Evolutionary conservation across 2,888 invertebrate genomes (phyloP), one percentile per base, ranked within the genome.

Genomic region (Elysia crispata): DNA sequence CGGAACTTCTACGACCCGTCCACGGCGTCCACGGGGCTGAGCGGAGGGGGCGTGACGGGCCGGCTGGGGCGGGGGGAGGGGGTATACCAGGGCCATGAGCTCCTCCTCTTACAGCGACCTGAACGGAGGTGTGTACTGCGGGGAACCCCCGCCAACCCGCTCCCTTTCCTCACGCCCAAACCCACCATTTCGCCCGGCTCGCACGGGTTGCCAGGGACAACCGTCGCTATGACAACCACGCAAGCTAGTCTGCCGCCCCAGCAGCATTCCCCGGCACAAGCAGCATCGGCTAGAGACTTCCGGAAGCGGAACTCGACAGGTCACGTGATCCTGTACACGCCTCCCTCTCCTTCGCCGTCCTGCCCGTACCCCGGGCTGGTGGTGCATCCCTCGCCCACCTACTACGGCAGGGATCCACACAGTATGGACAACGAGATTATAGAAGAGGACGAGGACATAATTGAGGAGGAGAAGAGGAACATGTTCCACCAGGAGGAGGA

Each of bases 1-100:
- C 81, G 85, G 49, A 79, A 79, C 76, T 81, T 82, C 80, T 83
- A 82, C 84, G 77, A 82, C 77, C 73, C 79, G 67, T 28, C 81
- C 79, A 62, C 83, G 76, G 77, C 77, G 82, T 54, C 81, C 82
- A n/a, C n/a, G 6, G 69, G 50, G 25, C 54, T 31, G 20, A 67
- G 54, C 30, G 28, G 6, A 28, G 11, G 28, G 6, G 50, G 49
- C 50, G n/a, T n/a, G n/a, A n/a, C n/a, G n/a, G n/a, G n/a, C n/a
- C n/a, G n/a, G n/a, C n/a, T n/a, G n/a, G n/a, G 41, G 41, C 3
- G 41, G 41, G 41, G 41, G 41, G 11, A 11, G 41, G 41, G 41
- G 41, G 41, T 41, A 41, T 11, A 6, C 41, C 3, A 41, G 41
- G 11, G 41, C 41, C 41, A 3, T 11, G 41, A 41, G 41, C 41